Percentiles rank a stretch among this genome's conserved stretches.
Conservation (phyloP, 2,888 invertebrate genomes). For the Salpingus planirostris region DNA sequence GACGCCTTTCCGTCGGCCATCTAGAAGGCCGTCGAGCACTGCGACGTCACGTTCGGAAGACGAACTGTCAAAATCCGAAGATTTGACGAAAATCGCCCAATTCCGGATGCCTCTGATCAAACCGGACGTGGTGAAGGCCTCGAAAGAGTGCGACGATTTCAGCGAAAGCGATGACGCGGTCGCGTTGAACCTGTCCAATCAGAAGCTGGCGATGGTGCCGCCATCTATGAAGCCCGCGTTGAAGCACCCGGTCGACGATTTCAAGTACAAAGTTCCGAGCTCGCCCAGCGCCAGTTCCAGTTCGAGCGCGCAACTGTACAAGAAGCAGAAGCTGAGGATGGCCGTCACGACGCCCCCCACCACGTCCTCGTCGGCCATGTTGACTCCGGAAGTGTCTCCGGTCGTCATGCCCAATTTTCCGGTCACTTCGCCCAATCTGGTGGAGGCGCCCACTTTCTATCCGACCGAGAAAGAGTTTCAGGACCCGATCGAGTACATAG, state of each 20-base stretch:
- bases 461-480: constrained; percentile 77
- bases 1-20: constrained; percentile 50
- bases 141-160: constrained; percentile 3
- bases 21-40: constrained; percentile 42
- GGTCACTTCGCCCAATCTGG: constrained; percentile 46
- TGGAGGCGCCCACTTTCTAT: constrained; percentile 70
- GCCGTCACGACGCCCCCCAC: constrained; percentile 2
- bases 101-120: constrained; percentile 30
- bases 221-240: not conserved
- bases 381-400: constrained; percentile 30
- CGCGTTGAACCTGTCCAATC: too few species aligned
- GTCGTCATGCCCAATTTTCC: constrained; percentile 43
- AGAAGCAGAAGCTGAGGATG: constrained; percentile 27
- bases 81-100: constrained; percentile 26
- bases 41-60: constrained; percentile 43
- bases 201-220: not conserved
- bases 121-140: constrained; percentile 15
- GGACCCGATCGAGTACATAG: constrained; percentile 80
- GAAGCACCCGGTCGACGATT: constrained; percentile 27
- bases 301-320: constrained; percentile 38
- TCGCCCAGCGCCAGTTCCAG: constrained; percentile 41
- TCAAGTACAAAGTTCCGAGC: constrained; percentile 39
- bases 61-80: constrained; percentile 35
- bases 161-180: constrained; percentile 3
- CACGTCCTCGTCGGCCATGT: constrained; percentile 25